Base-by-base conservation (phyloP, 2,888 invertebrate species). In the Branchipolynoe longqiensis region DNA sequence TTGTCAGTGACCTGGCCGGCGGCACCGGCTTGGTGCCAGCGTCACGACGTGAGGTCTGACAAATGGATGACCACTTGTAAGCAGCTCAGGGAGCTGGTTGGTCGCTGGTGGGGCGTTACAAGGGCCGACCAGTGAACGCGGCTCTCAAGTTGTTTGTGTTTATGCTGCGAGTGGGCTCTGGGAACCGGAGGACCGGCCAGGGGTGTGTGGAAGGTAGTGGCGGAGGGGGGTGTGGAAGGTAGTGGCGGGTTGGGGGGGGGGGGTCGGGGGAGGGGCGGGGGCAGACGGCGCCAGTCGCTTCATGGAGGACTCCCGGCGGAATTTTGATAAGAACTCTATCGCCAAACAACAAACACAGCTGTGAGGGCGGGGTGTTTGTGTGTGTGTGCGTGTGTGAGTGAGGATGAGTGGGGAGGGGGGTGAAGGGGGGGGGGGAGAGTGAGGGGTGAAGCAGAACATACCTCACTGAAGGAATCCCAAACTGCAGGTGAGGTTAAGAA, bases 251-350 rank as follows among this genome's bases (percentile, higher is more conserved):
- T 18, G 69, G 69, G 36, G 69, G n/a, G n/a, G n/a, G n/a, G n/a
- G 8, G 22, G 69, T 31, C 69, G 69, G 33, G 3, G 31, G 38
- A 38, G 69, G 18, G 69, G 22, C 69, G 22, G 22, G 22, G 69
- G 69, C 18, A 38, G 25, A 12, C 22, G 69, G 69, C 69, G 69
- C 69, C 69, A 69, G 69, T 38, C 18, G 33, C 36, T 69, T 12
- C 36, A 22, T 12, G 18, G 8, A 33, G 36, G 36, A 38, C 69
- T 38, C 69, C 38, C 36, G 22, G 25, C 8, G 78, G 78, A 78
- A 41, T 48, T 78, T 78, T 78, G 78, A 78, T 78, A 78, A 78
- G 78, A 78, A 78, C 78, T 78, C 78, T 54, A 78, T 78, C 78
- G 41, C 41, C 28, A 78, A 78, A 78, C 78, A 78, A 78, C 78